Base-by-base conservation (phyloP, 2,888 invertebrate species). In the Mythimna ferrago region DNA sequence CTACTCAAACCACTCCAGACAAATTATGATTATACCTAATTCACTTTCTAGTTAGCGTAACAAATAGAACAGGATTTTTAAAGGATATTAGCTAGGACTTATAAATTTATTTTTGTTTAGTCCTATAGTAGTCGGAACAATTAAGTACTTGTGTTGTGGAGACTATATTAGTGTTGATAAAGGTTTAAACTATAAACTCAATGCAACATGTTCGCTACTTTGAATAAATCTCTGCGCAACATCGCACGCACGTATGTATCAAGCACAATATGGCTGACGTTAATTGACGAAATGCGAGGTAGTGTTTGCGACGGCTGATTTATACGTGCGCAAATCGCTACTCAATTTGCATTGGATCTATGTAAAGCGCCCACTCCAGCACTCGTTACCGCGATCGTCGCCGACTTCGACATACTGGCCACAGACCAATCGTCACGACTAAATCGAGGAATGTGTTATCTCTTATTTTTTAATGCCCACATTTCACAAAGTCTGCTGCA, bases 261-360 rank as follows among this genome's bases (percentile, higher is more conserved):
- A 86, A 83, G 88, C 86, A 89, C 90, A 90, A 91, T 93, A 92
- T 91, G 86, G 87, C 83, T 89, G 91, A 93, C 91, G 90, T 92
- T 94, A 94, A 93, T 94, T 94, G 93, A 93, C 90, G 91, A 93
- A 93, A 92, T 89, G 87, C 89, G 84, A 89, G 87, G 86, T 88
- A 78, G 85, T 81, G 87, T 90, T 88, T 88, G 87, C 78, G 87
- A 87, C 76, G 83, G 79, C 86, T 90, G 91, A 94, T 92, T 92
- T 94, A 93, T 93, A 90, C 90, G 87, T 86, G 88, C 89, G 88
- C 91, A 91, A 92, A 93, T 93, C 92, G 90, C 90, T 90, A 90
- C 91, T 91, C 91, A 91, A 94, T 94, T 95, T 94, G 93, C 94
- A 94, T 94, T 91, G 90, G 90, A 94, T 93, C 92, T 93, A 92